These are phyloP conservation scores for Schlechtendalia chinensis DNA, from an alignment of 1,140 invertebrate species.

Conservation along the genomic window DNA sequence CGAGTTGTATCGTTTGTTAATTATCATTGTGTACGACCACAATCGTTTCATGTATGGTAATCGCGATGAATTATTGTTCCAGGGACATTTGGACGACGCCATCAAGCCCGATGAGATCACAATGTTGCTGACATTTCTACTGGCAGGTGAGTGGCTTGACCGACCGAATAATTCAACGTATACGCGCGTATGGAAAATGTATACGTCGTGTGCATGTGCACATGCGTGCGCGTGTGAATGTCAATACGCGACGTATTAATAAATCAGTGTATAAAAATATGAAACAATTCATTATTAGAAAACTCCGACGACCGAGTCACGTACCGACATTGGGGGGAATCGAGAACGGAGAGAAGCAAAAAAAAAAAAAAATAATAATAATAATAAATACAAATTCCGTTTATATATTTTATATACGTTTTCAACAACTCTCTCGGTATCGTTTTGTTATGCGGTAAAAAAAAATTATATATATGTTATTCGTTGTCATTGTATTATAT, in stretches of 20 bases:
- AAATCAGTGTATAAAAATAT: slow-evolving; percentile 32
- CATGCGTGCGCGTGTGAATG: too few species aligned
- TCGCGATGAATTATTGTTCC: slow-evolving; percentile 18
- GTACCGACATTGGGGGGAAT: slow-evolving; percentile 25
- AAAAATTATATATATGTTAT: background rate
- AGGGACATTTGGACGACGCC: slow-evolving; percentile 41
- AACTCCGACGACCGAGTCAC: slow-evolving; percentile 28
- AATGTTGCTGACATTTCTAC: slow-evolving; percentile 48
- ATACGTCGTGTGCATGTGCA: background rate
- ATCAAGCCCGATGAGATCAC: slow-evolving; percentile 43
- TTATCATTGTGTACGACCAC: background rate
- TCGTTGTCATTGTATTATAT: slow-evolving; percentile 27
- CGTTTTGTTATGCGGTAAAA: slow-evolving; percentile 10
- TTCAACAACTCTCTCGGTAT: slow-evolving; percentile 44
- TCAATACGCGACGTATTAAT: slow-evolving; percentile 10
- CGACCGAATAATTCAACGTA: too few species aligned
- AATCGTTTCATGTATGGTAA: too few species aligned
- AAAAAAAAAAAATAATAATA: slow-evolving; percentile 34
- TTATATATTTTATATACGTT: slow-evolving; percentile 36
- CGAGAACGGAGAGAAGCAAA: slow-evolving; percentile 4
- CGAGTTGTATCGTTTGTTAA: too few species aligned
- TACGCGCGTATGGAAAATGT: background rate
- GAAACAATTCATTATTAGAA: slow-evolving; percentile 33
- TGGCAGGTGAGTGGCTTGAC: slow-evolving; percentile 26
- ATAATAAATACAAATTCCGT: background rate